These are phyloP conservation scores for Poicephalus meyeri DNA, from an alignment of 2,113 vertebrate genomes.

Conservation along the genomic window DNA sequence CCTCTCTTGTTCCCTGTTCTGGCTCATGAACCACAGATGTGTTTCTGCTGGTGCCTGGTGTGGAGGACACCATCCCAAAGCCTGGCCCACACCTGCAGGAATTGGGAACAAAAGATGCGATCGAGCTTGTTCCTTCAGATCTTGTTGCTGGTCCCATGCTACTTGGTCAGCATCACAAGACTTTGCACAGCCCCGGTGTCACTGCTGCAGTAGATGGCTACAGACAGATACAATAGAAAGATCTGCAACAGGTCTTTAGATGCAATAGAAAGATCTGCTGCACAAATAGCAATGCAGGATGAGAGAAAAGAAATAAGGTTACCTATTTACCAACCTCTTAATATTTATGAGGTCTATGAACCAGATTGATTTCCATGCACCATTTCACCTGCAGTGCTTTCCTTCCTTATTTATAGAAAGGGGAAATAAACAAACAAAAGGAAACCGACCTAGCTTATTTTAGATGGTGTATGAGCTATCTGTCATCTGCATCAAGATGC, in stretches of 20 bases:
- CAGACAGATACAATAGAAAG: neutral
- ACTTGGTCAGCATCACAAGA: neutral
- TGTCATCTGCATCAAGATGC: neutral
- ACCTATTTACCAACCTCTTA: constrained; percentile 72
- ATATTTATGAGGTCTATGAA: constrained; percentile 76
- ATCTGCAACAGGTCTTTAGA: neutral
- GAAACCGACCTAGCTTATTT: neutral
- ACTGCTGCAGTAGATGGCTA: too few species aligned
- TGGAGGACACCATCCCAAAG: neutral
- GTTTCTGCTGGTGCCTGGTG: neutral
- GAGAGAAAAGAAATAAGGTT: constrained; percentile 67
- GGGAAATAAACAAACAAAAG: constrained; percentile 19
- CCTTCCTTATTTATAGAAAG: constrained; percentile 61
- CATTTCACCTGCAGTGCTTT: constrained; percentile 60
- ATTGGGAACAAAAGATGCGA: neutral
- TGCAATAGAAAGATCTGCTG: neutral
- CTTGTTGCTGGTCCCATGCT: too few species aligned
- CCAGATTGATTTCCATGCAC: constrained; percentile 77
- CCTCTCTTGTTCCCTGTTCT: neutral
- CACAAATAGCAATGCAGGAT: neutral
- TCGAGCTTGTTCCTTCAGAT: neutral
- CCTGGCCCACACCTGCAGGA: neutral
- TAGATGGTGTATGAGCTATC: neutral
- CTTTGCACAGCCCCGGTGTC: neutral
- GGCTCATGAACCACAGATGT: neutral